A percentile compares a stretch with the other conserved stretches of the same genome.
Evolutionary conservation across 2,113 vertebrate species (phyloP).

Genomic region (Cavia aperea): DNA sequence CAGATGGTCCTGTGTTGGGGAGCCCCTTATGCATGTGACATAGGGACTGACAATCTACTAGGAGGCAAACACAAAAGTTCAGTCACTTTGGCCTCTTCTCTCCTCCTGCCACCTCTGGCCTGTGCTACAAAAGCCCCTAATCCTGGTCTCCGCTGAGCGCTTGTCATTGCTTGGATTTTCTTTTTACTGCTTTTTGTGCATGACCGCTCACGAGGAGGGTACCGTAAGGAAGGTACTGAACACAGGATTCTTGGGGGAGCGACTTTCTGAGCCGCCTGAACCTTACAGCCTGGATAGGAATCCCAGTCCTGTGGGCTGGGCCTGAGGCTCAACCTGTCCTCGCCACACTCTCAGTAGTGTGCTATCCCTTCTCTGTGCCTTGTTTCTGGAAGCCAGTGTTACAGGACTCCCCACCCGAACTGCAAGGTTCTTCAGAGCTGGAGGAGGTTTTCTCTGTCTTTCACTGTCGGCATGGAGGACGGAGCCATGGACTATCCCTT

Average conservation of each 20-base stretch:
- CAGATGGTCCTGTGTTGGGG: neutral
- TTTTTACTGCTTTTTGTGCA: neutral
- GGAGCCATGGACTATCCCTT: neutral
- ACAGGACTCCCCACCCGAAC: neutral
- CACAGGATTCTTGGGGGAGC: neutral
- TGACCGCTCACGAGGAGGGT: neutral
- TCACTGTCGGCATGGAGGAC: neutral
- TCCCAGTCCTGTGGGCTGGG: neutral
- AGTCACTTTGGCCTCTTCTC: neutral
- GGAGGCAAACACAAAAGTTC: neutral
- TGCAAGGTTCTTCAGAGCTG: neutral
- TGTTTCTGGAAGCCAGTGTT: neutral
- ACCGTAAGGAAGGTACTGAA: neutral
- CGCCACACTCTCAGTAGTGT: neutral
- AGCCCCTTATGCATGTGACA: neutral
- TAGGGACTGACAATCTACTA: no score
- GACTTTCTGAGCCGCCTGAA: neutral
- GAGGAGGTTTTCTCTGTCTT: neutral
- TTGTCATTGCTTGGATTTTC: neutral
- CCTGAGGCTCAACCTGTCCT: no score
- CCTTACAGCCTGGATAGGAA: neutral
- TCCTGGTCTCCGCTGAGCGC: neutral
- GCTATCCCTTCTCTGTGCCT: neutral
- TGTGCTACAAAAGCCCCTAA: neutral
- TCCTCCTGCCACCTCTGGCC: neutral